phyloP scores from a whole-genome alignment of 2,797 vertebrate species.

The Oreochromis mossambicus region DNA sequence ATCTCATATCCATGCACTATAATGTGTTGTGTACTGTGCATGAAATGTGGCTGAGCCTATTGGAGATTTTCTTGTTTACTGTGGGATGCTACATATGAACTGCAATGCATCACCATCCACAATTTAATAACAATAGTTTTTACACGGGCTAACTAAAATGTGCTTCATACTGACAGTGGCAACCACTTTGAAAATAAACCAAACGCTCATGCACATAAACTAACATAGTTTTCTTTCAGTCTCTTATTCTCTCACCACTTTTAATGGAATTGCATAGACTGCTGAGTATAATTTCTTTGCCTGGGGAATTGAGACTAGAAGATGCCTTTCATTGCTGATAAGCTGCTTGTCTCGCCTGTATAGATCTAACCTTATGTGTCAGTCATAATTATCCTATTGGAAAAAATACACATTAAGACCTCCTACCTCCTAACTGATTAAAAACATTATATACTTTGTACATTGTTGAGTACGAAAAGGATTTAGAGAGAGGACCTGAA shows the following conservation, averaged over 20 bases:
- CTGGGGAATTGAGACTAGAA: conserved; percentile 33
- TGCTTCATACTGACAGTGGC: conserved; percentile 40
- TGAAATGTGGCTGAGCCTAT: conserved; percentile 22
- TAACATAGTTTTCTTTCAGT: conserved; percentile 26
- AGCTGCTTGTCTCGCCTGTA: conserved; percentile 1
- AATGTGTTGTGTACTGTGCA: conserved; percentile 49
- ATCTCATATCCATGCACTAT: conserved; percentile 62
- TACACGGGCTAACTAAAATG: conserved; percentile 62
- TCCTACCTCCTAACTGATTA: neutral
- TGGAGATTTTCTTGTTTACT: conserved; percentile 38
- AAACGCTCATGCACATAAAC: conserved; percentile 50
- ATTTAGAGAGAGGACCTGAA: neutral
- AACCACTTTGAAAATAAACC: conserved; percentile 49
- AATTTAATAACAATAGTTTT: conserved; percentile 67
- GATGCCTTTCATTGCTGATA: conserved; percentile 28
- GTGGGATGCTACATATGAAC: conserved; percentile 22
- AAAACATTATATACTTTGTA: neutral
- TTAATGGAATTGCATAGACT: conserved; percentile 48
- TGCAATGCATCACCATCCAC: conserved; percentile 47
- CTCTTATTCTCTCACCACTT: neutral
- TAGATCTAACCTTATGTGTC: neutral
- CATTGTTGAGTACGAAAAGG: neutral
- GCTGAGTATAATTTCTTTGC: conserved; percentile 32
- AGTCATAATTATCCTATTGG: neutral
- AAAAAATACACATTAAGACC: neutral